phyloP scores from a whole-genome alignment of 2,113 vertebrate species.

The Narcine bancroftii region DNA sequence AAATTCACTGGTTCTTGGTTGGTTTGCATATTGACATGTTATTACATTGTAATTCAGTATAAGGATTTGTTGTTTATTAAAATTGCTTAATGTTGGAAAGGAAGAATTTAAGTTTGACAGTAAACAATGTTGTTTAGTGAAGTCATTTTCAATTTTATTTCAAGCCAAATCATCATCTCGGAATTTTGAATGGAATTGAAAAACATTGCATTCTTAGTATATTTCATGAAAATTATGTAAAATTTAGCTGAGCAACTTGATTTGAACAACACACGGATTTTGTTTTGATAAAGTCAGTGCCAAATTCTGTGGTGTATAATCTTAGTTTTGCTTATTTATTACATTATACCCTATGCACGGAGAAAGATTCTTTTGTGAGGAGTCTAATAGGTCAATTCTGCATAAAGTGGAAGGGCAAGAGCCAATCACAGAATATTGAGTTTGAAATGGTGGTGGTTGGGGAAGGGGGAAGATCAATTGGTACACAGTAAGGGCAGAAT shows the following conservation, averaged over 20 bases:
- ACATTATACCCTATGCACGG: too few relatives aligned
- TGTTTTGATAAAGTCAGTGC: background rate
- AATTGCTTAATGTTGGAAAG: background rate
- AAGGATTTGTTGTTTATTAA: background rate
- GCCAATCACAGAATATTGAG: too few relatives aligned
- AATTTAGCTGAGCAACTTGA: background rate
- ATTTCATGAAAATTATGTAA: background rate
- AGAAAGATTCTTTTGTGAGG: too few relatives aligned
- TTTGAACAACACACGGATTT: background rate
- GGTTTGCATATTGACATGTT: background rate
- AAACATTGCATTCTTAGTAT: background rate
- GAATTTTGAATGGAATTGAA: background rate
- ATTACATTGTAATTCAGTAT: background rate
- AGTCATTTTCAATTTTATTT: background rate
- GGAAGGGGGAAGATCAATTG: too few relatives aligned
- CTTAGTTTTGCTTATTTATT: too few relatives aligned
- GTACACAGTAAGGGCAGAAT: too few relatives aligned
- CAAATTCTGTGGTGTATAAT: background rate
- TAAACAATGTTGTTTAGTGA: background rate
- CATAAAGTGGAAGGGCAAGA: too few relatives aligned
- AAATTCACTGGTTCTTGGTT: background rate
- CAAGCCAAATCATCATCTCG: background rate
- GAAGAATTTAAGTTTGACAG: background rate
- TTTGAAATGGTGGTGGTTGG: too few relatives aligned
- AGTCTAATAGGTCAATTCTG: too few relatives aligned